Conservation (phyloP, 2,113 vertebrate genomes). For the Larimichthys polyactis region DNA sequence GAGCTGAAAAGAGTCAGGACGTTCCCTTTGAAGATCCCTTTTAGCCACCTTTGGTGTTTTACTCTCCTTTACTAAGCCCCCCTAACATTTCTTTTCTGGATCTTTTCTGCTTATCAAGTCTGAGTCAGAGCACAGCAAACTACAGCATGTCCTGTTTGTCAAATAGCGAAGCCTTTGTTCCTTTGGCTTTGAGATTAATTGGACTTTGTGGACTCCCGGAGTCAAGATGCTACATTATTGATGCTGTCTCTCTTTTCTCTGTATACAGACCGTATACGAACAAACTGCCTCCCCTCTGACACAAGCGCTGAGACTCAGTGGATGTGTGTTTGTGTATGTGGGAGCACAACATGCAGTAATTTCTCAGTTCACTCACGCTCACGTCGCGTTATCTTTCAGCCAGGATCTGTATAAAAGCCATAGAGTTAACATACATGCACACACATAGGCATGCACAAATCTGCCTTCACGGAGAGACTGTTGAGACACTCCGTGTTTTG, state of each 20-base stretch:
- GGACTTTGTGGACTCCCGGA: slow-evolving; percentile 84
- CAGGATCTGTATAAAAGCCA: slow-evolving; percentile 37
- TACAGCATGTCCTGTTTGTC: slow-evolving; percentile 85
- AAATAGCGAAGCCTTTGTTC: slow-evolving; percentile 84
- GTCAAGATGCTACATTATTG: slow-evolving; percentile 84
- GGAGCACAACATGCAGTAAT: slow-evolving; percentile 51
- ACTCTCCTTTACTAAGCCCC: slow-evolving; percentile 78
- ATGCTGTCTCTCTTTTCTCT: slow-evolving; percentile 80
- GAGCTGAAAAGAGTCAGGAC: slow-evolving; percentile 76
- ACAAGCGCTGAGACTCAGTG: slow-evolving; percentile 54
- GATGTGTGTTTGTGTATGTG: slow-evolving; percentile 50
- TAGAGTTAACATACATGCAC: slow-evolving; percentile 55
- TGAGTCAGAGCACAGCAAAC: slow-evolving; percentile 74
- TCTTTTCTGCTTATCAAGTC: slow-evolving; percentile 77
- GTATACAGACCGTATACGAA: slow-evolving; percentile 76
- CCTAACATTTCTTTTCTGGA: slow-evolving; percentile 71
- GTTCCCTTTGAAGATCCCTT: slow-evolving; percentile 83
- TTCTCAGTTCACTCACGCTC: slow-evolving; percentile 58
- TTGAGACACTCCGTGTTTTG: slow-evolving; percentile 9
- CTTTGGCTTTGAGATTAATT: slow-evolving; percentile 86
- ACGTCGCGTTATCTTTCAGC: slow-evolving; percentile 30
- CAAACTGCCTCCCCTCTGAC: slow-evolving; percentile 80
- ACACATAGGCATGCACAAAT: slow-evolving; percentile 24
- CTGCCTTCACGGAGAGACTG: slow-evolving; percentile 31
- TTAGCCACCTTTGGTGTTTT: slow-evolving; percentile 81